phyloP scores from a whole-genome alignment of 2,888 invertebrate genomes.

The Chrysolina haemoptera region DNA sequence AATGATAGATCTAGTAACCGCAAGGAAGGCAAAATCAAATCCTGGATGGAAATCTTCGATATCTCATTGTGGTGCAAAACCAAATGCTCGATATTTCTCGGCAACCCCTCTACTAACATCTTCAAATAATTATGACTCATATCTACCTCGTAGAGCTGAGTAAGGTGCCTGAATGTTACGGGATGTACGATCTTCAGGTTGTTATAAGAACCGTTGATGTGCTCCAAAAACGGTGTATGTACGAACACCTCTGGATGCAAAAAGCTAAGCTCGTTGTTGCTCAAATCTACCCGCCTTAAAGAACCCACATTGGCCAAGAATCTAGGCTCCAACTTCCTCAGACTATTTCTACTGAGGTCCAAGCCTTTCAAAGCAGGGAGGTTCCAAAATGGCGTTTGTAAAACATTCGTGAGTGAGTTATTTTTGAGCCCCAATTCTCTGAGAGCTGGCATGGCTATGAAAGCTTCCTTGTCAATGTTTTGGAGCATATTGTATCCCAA shows the following conservation, averaged over 20 bases:
- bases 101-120: slow-evolving; percentile 85
- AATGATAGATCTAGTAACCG: slow-evolving; percentile 82
- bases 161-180: slow-evolving; percentile 82
- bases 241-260: slow-evolving; percentile 84
- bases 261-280: slow-evolving; percentile 79
- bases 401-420: slow-evolving; percentile 83
- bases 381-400: slow-evolving; percentile 87
- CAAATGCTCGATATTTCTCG: slow-evolving; percentile 83
- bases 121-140: slow-evolving; percentile 80
- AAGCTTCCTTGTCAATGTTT: slow-evolving; percentile 83
- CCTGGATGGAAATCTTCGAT: slow-evolving; percentile 78
- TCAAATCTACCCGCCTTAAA: slow-evolving; percentile 82
- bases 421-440: slow-evolving; percentile 86
- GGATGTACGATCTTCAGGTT: slow-evolving; percentile 80
- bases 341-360: slow-evolving; percentile 84
- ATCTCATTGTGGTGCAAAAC: slow-evolving; percentile 80
- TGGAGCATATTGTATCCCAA: slow-evolving; percentile 85
- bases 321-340: slow-evolving; percentile 80
- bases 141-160: slow-evolving; percentile 85
- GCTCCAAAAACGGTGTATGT: slow-evolving; percentile 81
- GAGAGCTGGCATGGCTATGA: slow-evolving; percentile 87
- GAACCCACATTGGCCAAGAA: slow-evolving; percentile 84
- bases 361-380: slow-evolving; percentile 87
- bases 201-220: slow-evolving; percentile 86
- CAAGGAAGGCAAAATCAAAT: slow-evolving; percentile 81